These are phyloP conservation scores for Jordanella pulchra DNA, from an alignment of 2,797 vertebrate species.

Conservation along the genomic window DNA sequence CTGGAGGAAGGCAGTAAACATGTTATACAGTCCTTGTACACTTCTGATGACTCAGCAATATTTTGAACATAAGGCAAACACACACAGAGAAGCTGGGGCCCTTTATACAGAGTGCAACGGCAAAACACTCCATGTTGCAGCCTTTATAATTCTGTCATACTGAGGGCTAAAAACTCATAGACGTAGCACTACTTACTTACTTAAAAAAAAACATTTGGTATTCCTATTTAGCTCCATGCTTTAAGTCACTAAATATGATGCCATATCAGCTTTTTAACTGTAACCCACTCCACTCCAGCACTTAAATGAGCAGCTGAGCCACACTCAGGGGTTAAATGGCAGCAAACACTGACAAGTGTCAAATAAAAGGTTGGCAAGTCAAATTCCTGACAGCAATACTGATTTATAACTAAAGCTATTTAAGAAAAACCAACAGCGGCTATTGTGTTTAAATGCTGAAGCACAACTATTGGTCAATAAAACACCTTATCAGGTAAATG, in stretches of 20 bases:
- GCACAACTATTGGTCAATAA: background rate
- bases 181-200: background rate
- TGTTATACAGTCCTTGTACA: constrained; percentile 50
- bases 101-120: constrained; percentile 15
- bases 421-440: background rate
- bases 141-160: constrained; percentile 8
- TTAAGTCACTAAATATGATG: background rate
- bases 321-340: constrained; percentile 13
- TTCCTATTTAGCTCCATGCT: background rate
- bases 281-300: background rate
- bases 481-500: background rate
- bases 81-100: constrained; percentile 19
- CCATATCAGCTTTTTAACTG: background rate
- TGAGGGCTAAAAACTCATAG: background rate
- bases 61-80: constrained; percentile 47
- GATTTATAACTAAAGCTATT: constrained; percentile 22
- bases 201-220: background rate
- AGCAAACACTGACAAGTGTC: constrained; percentile 36
- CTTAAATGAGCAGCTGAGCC: constrained; percentile 43
- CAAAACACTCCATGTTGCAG: constrained; percentile 7
- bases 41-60: constrained; percentile 26
- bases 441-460: background rate
- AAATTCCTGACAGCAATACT: constrained; percentile 37
- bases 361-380: constrained; percentile 45
- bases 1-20: constrained; percentile 46